Evolutionary conservation across 2,113 vertebrate genomes (phyloP), one percentile per base, ranked within the genome.

Genomic region (Otolemur garnettii): DNA sequence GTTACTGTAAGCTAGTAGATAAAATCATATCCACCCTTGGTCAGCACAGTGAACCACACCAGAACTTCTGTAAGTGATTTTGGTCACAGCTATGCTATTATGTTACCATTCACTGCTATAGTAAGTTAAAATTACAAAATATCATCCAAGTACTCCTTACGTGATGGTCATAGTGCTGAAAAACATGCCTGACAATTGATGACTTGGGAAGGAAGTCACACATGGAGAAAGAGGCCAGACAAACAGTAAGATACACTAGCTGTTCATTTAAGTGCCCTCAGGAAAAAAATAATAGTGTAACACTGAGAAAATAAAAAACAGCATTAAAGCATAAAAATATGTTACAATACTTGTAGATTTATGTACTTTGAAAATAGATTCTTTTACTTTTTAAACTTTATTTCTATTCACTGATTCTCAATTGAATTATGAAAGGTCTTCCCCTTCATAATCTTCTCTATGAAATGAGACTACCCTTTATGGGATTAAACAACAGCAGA

Each of bases 261-360:
- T 88, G 13, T 55, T 87, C 5, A 35, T 59, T 90, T 21, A 80
- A 53, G 66, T 30, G 62, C 21, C 74, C 78, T 55, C 42, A 10
- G 22, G 55, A 35, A 64, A 26, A 64, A 38, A 72, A 35, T 10
- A 45, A 59, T 0, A 59, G 53, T 9, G 30, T 24, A 79, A 86
- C n/a, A 66, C 55, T 68, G 28, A 93, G 59, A 85, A 88, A 95
- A 93, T 15, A 19, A 85, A 93, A 77, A 84, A n/a, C 19, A 83
- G 26, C 42, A 55, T 42, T 42, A 83, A 92, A 87, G 35, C 38
- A 88, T 60, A 91, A 84, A 62, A 57, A 62, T 69, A 62, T 69
- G 12, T 64, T 60, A 77, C n/a, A 92, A 50, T 24, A 71, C 38
- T 28, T 77, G 4, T 38, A 75, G 3, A 66, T 55, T 82, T 78